A percentile compares a stretch with the other conserved stretches of the same genome.
phyloP scores from a whole-genome alignment of 2,888 invertebrate genomes.

The Caenorhabditis uteleia region DNA sequence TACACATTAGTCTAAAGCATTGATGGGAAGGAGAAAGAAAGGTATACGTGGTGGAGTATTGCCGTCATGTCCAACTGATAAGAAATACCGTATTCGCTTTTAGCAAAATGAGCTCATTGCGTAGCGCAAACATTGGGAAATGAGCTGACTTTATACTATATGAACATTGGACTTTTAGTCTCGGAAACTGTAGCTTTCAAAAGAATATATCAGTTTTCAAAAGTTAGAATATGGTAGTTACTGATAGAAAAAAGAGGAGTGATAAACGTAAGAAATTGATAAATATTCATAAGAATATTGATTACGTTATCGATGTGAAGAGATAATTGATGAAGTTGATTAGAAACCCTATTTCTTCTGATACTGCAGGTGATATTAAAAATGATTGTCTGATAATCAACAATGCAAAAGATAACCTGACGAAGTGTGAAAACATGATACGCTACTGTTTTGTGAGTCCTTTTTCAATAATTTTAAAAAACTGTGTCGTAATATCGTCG shows the following conservation, averaged over 20 bases:
- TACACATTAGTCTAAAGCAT: too few relatives aligned
- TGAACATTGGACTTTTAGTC: conserved; percentile 29
- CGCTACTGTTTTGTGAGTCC: too few relatives aligned
- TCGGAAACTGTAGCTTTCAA: neutral
- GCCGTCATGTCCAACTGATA: conserved; percentile 4
- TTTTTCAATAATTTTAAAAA: too few relatives aligned
- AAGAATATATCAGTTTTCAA: neutral
- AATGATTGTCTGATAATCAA: too few relatives aligned
- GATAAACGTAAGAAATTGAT: conserved; percentile 1
- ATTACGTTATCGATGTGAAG: conserved; percentile 21
- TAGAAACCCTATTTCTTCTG: conserved; percentile 27
- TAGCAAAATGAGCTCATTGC: neutral
- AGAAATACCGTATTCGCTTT: conserved; percentile 2
- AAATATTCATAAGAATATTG: neutral
- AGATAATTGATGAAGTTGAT: conserved; percentile 35
- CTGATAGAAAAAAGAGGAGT: neutral
- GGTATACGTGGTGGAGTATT: neutral
- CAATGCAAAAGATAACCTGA: too few relatives aligned
- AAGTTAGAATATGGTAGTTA: neutral
- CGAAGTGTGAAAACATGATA: too few relatives aligned
- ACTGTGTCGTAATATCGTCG: too few relatives aligned
- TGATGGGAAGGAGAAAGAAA: neutral
- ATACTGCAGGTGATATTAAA: conserved; percentile 23
- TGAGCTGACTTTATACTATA: neutral
- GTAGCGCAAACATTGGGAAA: conserved; percentile 29